Evolutionary conservation across 2,113 vertebrate genomes (phyloP), one percentile per base, ranked within the genome.

Genomic region (Charina bottae): DNA sequence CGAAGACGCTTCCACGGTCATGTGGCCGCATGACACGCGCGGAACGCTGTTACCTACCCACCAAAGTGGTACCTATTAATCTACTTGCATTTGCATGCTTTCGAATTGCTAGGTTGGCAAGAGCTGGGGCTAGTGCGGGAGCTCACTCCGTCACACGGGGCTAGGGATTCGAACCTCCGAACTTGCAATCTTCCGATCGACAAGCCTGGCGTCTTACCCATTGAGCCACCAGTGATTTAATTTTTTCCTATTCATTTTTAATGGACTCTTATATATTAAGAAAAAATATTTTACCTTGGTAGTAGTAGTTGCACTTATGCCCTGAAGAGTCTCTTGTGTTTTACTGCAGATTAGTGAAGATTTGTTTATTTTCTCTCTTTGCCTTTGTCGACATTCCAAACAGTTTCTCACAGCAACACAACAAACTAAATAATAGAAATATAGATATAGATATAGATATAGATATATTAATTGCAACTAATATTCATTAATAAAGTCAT

Each of bases 361-460:
- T 93, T 98, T 98, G 93, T 94, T 97, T 37, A 97, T 97, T 42
- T 98, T 97, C 92, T 99, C 98, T 93, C 98, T 98, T 94, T 98
- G 99, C 89, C 98, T 98, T 90, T 99, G 98, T 58, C 99, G 98
- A 95, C 99, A 99, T 92, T 99, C 99, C 89, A 99, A 97, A 96
- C 99, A 99, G 96, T 98, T 99, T 95, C 98, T 98, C 92, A 99
- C 99, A 92, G 99, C 99, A 95, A 99, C 98, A 96, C 99, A 99
- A 89, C 99, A 99, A 95, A 99, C 99, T 99, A 95, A 89, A 92
- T 95, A 92, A 93, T 94, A 56, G 93, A 94, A 78, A 91, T 58
- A 93, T 19, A 37, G 28, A 84, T 90, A 9, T 84, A 89, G 49
- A 92, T 12, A 91, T 58, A 93, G 17, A 33, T 28, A 83, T 90